Evolutionary conservation across 2,113 vertebrate genomes (phyloP), one percentile per base, ranked within the genome.

Genomic region (Daboia siamensis): DNA sequence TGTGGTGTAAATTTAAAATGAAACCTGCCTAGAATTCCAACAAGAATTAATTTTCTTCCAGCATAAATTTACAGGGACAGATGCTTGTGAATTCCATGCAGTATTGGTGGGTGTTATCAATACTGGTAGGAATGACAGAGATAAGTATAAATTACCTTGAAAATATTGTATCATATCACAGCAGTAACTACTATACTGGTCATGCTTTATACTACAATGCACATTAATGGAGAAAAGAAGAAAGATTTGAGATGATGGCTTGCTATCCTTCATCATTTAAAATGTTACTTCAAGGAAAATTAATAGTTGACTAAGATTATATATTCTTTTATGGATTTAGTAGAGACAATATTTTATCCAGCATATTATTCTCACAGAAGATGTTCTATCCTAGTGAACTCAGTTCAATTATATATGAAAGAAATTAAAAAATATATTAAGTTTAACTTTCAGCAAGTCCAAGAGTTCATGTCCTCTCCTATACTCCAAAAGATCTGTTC

Each of bases 361-460:
- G 44, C 86, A 44, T 85, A 90, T 74, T 69, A 48, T 87, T 87
- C 90, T 26, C 93, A 93, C 93, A 95, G 48, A 95, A 94, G 87
- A 90, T 69, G 48, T 51, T 74, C 80, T 92, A 95, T 95, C 95
- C 93, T 94, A 87, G 91, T 24, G 52, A 95, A 94, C 0, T 89
- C 57, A 48, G 29, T 92, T 90, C 87, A 94, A 93, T 96, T 92
- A 92, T 94, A 93, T 93, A 86, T 93, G 94, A 96, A 95, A 94
- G 91, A 94, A 93, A 91, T 90, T 59, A 96, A 94, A 94, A 97
- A 97, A 96, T 94, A 87, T 94, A 93, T 33, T 85, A 95, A 95
- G 95, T 96, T 93, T 92, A 95, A 96, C 96, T 96, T 96, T 95
- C 91, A 92, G 74, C 92, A 95, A 95, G 96, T 97, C 96, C 97